Base-by-base conservation (phyloP, 2,113 vertebrate genomes). In the Scytalopus superciliaris region DNA sequence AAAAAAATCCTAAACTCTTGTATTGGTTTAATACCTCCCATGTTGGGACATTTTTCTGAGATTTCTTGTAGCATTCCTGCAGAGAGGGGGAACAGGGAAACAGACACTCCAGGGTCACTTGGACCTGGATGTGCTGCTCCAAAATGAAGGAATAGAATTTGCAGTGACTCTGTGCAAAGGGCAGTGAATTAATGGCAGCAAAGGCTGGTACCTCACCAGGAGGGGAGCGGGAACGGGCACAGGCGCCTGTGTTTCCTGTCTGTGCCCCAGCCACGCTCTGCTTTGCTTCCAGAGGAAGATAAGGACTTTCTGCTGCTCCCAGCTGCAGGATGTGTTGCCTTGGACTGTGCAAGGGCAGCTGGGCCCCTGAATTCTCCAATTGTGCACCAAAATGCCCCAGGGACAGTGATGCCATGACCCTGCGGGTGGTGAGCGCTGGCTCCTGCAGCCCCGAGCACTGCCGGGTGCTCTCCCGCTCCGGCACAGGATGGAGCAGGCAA, bases 361-460 rank as follows among this genome's bases (percentile, higher is more conserved):
- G 52, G 35, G 21, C 6, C 3, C 0, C 64, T 8, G 19, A 12
- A 21, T 14, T 22, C 49, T n/a, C 39, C 21, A 1, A 0, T 7
- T 0, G 1, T 25, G 42, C 49, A 47, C 9, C 53, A 6, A 16
- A 6, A n/a, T 10, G 2, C 6, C 30, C 6, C 2, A 3, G 40
- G n/a, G 19, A 27, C n/a, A 19, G 60, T 2, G 8, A 0, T 6
- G 28, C 19, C 39, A 1, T 4, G 1, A 0, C 8, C 25, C 12
- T 14, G 3, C 9, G 8, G 42, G 24, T 22, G 19, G 27, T 3
- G 30, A 17, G 12, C 0, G 0, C 25, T 1, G 3, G 42, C 7
- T 55, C 9, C 49, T 4, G 14, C 24, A 55, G 30, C 49, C 35
- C 40, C 6, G 7, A 5, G 35, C 42, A 7, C 18, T 3, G 63